A percentile compares a stretch with the other conserved stretches of the same genome.
These are phyloP conservation scores for Prenolepis imparis DNA, from an alignment of 2,888 invertebrate species.

Conservation along the genomic window DNA sequence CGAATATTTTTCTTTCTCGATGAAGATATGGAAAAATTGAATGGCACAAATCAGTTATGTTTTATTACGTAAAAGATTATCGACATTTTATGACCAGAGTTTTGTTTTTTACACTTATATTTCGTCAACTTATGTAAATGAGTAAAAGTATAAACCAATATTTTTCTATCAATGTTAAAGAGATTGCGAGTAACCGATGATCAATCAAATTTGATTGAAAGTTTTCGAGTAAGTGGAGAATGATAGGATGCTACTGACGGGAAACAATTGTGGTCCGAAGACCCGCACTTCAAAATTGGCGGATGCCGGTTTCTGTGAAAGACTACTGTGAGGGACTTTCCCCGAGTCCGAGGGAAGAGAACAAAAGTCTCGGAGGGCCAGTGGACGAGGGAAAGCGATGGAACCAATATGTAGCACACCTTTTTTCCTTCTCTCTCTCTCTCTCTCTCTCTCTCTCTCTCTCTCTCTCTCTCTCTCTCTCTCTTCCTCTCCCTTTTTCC, in stretches of 20 bases:
- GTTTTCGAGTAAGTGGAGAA: conserved; percentile 48
- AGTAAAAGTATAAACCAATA: neutral
- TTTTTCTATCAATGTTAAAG: neutral
- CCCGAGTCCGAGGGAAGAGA: conserved; percentile 66
- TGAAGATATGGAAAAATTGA: conserved; percentile 1
- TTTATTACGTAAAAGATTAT: conserved; percentile 19
- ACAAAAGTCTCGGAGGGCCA: conserved; percentile 73
- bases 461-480: conserved; percentile 60
- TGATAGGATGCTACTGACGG: conserved; percentile 39
- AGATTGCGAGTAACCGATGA: conserved; percentile 34
- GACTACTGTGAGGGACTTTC: conserved; percentile 38
- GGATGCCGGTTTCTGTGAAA: conserved; percentile 49
- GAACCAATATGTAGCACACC: conserved; percentile 80
- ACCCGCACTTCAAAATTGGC: conserved; percentile 57
- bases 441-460: conserved; percentile 64
- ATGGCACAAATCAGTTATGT: neutral
- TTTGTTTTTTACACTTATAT: neutral
- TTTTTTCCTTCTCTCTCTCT: conserved; percentile 67
- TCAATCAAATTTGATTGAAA: conserved; percentile 64
- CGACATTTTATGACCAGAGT: neutral
- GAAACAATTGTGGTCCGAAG: conserved; percentile 68
- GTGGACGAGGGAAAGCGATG: conserved; percentile 77
- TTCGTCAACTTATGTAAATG: neutral
- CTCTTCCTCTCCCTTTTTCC: conserved; percentile 62
- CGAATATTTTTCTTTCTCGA: conserved; percentile 18